These are phyloP conservation scores for Ceyx erithaca DNA, from an alignment of 2,797 vertebrate species.

Conservation along the genomic window DNA sequence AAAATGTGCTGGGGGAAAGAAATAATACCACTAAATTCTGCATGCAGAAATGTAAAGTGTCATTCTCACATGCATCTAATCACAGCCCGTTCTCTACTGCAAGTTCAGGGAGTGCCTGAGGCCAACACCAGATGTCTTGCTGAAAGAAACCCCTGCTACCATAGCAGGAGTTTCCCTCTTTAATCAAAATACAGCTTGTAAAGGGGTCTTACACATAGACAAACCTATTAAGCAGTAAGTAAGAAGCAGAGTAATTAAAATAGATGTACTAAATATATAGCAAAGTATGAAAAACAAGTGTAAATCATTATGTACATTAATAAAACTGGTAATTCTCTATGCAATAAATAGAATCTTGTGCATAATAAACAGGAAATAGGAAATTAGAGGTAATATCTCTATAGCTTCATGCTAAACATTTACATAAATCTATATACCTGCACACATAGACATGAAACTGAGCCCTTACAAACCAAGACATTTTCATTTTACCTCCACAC, in stretches of 20 bases:
- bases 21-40: neutral
- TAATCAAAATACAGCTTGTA: neutral
- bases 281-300: neutral
- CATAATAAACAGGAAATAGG: neutral
- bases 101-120: neutral
- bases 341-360: neutral
- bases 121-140: neutral
- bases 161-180: neutral
- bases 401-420: neutral
- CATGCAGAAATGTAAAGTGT: slow-evolving; percentile 4
- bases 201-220: neutral
- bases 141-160: neutral
- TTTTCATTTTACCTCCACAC: neutral
- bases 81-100: neutral
- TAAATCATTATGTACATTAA: neutral
- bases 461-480: neutral
- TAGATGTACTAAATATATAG: neutral
- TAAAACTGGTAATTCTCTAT: neutral
- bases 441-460: neutral
- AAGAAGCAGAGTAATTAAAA: neutral
- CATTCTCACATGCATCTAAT: neutral
- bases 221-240: neutral
- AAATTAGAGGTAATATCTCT: neutral
- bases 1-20: too few relatives aligned
- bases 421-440: too few relatives aligned